Base-by-base conservation (phyloP, 2,797 vertebrate genomes). In the Petrocephalus sullivani region DNA sequence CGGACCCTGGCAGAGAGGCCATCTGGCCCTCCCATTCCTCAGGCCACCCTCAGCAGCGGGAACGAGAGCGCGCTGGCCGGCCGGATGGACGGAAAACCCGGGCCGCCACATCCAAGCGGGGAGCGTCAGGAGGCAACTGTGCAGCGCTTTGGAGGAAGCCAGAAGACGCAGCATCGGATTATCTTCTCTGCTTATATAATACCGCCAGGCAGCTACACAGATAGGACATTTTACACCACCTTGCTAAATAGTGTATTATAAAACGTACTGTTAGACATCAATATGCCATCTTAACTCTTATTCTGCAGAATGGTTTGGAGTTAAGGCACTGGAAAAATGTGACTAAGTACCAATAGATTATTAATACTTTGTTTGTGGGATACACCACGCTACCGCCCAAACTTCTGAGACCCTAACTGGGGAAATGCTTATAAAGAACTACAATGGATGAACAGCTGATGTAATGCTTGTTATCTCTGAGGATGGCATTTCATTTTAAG, bases 401-500 rank as follows among this genome's bases (percentile, higher is more conserved):
- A 16, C 37, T 78, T 46, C 37, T 46, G 6, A 46, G 71, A n/a
- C 37, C 71, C 6, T 1, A 46, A 78, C 37, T 78, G 19, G 2
- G 71, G 5, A 37, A 75, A 41, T 37, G 33, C 28, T 41, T 41
- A 41, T 75, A 16, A n/a, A n/a, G 41, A 46, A n/a, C 16, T 19
- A 19, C 19, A 8, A 8, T n/a, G 16, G 71, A 78, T 46, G 49
- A 19, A 8, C 53, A 37, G 33, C 7, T 78, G 53, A 84, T 41
- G 8, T 10, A 19, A 41, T 37, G 28, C 67, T 8, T 87, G 14
- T 89, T 78, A 78, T 89, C 90, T 53, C 92, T 96, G 96, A 95
- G 4, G 92, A 94, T 91, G 94, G 88, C 96, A 89, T 61, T 90
- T 85, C 92, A 91, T 41, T 94, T 96, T 89, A 90, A 90, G 3